A percentile compares a stretch with the other conserved stretches of the same genome.
Conservation (phyloP, 2,113 vertebrate species). For the Solenodon paradoxus region DNA sequence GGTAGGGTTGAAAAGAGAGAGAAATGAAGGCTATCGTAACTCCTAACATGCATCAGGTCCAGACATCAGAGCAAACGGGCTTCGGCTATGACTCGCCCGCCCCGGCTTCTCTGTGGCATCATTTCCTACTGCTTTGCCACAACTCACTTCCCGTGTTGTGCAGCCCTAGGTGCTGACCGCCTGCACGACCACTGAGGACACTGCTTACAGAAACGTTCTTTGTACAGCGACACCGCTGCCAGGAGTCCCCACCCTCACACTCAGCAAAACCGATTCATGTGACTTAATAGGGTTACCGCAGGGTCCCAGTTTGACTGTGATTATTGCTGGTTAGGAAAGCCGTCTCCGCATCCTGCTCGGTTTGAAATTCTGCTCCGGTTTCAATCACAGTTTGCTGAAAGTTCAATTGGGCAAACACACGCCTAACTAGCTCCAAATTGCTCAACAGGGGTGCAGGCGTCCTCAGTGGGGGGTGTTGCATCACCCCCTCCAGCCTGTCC, state of each 20-base stretch:
- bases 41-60: neutral
- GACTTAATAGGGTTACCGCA: too few relatives aligned
- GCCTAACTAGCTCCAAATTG: too few relatives aligned
- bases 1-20: neutral
- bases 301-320: too few relatives aligned
- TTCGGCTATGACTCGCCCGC: slow-evolving; percentile 2
- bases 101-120: neutral
- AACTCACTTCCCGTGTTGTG: slow-evolving; percentile 17
- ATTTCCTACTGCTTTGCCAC: neutral
- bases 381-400: too few relatives aligned
- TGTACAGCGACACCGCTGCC: neutral
- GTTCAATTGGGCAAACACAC: too few relatives aligned
- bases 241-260: neutral
- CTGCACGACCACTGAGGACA: neutral
- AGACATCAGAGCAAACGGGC: neutral
- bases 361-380: too few relatives aligned
- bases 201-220: slow-evolving; percentile 25
- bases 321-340: too few relatives aligned
- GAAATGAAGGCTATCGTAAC: neutral
- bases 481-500: too few relatives aligned
- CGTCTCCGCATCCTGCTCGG: too few relatives aligned
- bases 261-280: neutral
- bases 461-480: too few relatives aligned
- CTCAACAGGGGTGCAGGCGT: too few relatives aligned
- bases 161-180: neutral